Evolutionary conservation across 2,888 invertebrate genomes (phyloP).

Genomic region (Drosophila recens): DNA sequence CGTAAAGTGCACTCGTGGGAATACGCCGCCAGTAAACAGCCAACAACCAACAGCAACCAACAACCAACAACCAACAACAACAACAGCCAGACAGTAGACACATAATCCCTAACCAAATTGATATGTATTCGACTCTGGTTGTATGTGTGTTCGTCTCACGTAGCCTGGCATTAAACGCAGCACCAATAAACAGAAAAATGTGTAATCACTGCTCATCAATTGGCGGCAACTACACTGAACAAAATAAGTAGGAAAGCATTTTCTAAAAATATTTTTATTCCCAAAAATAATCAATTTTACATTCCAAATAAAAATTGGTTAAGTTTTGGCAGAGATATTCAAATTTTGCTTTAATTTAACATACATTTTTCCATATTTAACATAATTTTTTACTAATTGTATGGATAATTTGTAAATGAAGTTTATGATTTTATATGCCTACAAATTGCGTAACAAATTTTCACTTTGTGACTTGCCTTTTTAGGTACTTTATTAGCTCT

Average conservation of each 20-base stretch:
- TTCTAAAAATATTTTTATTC: neutral
- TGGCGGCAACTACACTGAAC: slow-evolving; percentile 50
- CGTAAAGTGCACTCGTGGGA: slow-evolving; percentile 76
- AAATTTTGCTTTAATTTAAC: neutral
- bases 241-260: slow-evolving; percentile 1
- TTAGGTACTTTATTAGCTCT: neutral
- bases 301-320: neutral
- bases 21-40: slow-evolving; percentile 40
- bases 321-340: neutral
- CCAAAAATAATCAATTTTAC: too few relatives aligned
- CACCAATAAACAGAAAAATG: slow-evolving; percentile 54
- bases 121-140: slow-evolving; percentile 12
- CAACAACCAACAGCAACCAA: slow-evolving; percentile 16
- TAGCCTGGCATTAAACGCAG: slow-evolving; percentile 49
- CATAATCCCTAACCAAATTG: slow-evolving; percentile 34
- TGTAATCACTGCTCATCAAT: slow-evolving; percentile 78
- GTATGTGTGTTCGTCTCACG: slow-evolving; percentile 53
- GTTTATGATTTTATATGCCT: slow-evolving; percentile 15
- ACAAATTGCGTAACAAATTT: slow-evolving; percentile 22
- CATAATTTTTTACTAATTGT: slow-evolving; percentile 9
- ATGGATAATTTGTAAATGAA: slow-evolving; percentile 13
- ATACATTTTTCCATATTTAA: neutral
- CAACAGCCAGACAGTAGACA: slow-evolving; percentile 20
- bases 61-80: neutral
- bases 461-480: slow-evolving; percentile 17